Evolutionary conservation across 2,113 vertebrate genomes (phyloP), one percentile per base, ranked within the genome.

Genomic region (Oncorhynchus tshawytscha): DNA sequence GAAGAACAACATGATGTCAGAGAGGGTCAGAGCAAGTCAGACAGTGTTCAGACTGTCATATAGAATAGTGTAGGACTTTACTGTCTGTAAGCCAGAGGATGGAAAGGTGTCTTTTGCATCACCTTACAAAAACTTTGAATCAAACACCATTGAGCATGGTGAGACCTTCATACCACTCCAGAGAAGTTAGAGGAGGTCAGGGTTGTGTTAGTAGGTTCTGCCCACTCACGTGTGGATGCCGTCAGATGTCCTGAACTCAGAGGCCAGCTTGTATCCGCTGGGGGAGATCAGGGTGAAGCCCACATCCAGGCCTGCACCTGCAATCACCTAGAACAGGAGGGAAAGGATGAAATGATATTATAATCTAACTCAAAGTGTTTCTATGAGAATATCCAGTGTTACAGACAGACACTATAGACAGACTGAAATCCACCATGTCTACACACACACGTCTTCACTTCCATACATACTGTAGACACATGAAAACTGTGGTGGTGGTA

Each of bases 231-330:
- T 94, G 91, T 97, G 95, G 67, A 95, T 84, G 39, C 93, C 95
- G 2, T 96, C 94, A 2, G 94, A 94, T 78, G 78, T 93, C 75
- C 95, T 92, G 76, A 92, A 92, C 80, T 96, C 96, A 0, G 93
- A 93, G 67, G 92, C 86, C 81, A 96, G 84, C 74, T 89, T 82
- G 79, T 86, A 72, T 16, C 96, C 95, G 6, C 81, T 87, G 69
- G 96, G 96, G 57, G 94, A 95, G 76, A 93, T 88, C 81, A 97
- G 85, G 48, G 86, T 88, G 78, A 97, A 97, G 54, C 95, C 94
- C 2, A 97, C 94, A 15, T 95, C 95, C 86, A 95, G 84, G 18
- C 95, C 95, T 0, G 95, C 93, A 1, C 95, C 95, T 12, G 94
- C 96, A 1, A 96, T 94, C 74, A 97, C 95, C 96, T 97, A 88